These are phyloP conservation scores for Cherax quadricarinatus DNA, from an alignment of 1,140 invertebrate species.

Conservation along the genomic window DNA sequence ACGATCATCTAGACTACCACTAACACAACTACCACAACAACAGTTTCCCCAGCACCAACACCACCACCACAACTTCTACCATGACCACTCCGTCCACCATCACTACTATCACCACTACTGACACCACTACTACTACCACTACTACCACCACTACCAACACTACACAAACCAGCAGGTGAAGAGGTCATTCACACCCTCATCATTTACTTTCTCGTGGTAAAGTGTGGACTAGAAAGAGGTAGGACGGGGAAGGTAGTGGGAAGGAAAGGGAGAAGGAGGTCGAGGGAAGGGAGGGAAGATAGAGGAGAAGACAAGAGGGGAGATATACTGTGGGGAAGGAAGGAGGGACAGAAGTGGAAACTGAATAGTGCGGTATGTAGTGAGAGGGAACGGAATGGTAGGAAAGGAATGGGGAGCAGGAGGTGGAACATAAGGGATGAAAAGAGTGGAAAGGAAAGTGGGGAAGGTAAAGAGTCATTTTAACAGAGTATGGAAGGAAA, in stretches of 20 bases:
- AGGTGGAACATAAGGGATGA: too few species aligned
- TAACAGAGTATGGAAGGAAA: neutral
- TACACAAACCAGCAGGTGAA: neutral
- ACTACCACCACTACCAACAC: neutral
- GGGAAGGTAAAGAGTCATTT: neutral
- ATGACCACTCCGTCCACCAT: too few species aligned
- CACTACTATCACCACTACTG: too few species aligned
- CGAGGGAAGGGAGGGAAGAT: neutral
- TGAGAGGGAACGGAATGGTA: too few species aligned
- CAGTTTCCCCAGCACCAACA: too few species aligned
- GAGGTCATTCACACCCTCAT: neutral
- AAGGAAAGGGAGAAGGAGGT: neutral
- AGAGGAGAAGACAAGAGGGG: neutral
- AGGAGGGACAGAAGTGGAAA: neutral
- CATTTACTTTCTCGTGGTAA: conserved; percentile 32
- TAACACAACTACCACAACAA: too few species aligned
- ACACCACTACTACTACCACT: too few species aligned
- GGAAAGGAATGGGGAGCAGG: neutral
- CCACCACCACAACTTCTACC: too few species aligned
- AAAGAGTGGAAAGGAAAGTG: too few species aligned
- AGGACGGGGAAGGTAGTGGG: neutral
- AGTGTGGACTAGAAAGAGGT: neutral
- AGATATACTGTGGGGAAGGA: neutral
- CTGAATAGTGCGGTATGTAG: too few species aligned
- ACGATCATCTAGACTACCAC: too few species aligned